Evolutionary conservation across 1,140 invertebrate genomes (phyloP).

Genomic region (Physella acuta): DNA sequence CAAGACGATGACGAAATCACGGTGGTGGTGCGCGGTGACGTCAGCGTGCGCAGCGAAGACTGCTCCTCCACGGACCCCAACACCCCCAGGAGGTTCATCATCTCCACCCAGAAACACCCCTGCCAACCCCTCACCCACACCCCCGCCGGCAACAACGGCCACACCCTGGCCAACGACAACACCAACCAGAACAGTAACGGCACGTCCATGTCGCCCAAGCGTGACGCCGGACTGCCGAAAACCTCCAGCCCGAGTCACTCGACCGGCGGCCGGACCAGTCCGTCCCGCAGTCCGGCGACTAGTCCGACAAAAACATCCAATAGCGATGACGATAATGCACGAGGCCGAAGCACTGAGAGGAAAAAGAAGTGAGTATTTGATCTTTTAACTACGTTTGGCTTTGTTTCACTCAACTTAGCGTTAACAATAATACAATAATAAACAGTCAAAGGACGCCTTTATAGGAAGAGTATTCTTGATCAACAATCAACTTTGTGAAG

Average conservation of each 20-base stretch:
- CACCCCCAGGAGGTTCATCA: conserved; percentile 23
- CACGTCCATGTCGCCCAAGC: not conserved
- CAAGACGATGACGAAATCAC: conserved; percentile 41
- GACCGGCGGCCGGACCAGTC: conserved; percentile 1
- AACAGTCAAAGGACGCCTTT: too few species aligned
- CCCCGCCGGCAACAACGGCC: not conserved
- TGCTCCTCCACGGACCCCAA: conserved; percentile 6
- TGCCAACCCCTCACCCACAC: not conserved
- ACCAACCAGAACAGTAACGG: not conserved
- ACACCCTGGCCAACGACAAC: not conserved
- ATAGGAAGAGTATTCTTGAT: too few species aligned
- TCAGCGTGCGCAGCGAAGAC: conserved; percentile 28
- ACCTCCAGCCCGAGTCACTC: not conserved
- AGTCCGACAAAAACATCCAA: conserved; percentile 6
- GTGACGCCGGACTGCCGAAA: not conserved
- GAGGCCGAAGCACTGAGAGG: conserved; percentile 9
- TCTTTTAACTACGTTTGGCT: too few species aligned
- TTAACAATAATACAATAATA: too few species aligned
- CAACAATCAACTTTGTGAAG: too few species aligned
- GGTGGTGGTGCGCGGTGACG: conserved; percentile 35
- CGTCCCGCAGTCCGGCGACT: conserved; percentile 7
- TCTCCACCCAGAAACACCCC: conserved; percentile 15
- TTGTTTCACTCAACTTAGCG: too few species aligned
- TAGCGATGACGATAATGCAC: conserved; percentile 12
- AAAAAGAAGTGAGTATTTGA: not conserved